A percentile compares a stretch with the other conserved stretches of the same genome.
Conservation (phyloP, 2,888 invertebrate genomes). For the Cyrtodaria siliqua region DNA sequence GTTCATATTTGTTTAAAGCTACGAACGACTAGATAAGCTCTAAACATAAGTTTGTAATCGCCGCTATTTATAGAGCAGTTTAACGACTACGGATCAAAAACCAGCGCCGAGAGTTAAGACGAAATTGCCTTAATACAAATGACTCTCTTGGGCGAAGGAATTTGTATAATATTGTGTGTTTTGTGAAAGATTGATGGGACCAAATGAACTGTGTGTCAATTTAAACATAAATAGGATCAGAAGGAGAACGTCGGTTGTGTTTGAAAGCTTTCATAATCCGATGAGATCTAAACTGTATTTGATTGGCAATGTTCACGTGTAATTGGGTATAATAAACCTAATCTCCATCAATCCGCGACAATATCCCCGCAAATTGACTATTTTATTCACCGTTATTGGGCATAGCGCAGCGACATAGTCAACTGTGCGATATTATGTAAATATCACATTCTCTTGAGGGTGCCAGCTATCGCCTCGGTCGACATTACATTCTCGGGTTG, state of each 20-base stretch:
- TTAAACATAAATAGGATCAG: constrained; percentile 24
- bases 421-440: neutral
- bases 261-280: constrained; percentile 41
- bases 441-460: too few relatives aligned
- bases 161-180: neutral
- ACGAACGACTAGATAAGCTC: too few relatives aligned
- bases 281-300: constrained; percentile 53
- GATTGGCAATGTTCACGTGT: constrained; percentile 50
- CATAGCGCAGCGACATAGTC: neutral
- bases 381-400: constrained; percentile 14
- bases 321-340: constrained; percentile 63
- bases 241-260: neutral
- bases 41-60: too few relatives aligned
- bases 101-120: too few relatives aligned
- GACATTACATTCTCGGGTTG: too few relatives aligned
- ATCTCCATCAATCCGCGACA: constrained; percentile 45
- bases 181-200: constrained; percentile 22
- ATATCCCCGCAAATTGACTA: constrained; percentile 49
- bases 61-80: too few relatives aligned
- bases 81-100: too few relatives aligned
- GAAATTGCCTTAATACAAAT: neutral
- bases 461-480: too few relatives aligned
- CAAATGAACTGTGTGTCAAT: constrained; percentile 25
- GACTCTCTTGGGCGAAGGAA: neutral
- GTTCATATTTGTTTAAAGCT: too few relatives aligned